These are phyloP conservation scores for Acronicta aceris DNA, from an alignment of 2,888 invertebrate genomes.

Conservation along the genomic window DNA sequence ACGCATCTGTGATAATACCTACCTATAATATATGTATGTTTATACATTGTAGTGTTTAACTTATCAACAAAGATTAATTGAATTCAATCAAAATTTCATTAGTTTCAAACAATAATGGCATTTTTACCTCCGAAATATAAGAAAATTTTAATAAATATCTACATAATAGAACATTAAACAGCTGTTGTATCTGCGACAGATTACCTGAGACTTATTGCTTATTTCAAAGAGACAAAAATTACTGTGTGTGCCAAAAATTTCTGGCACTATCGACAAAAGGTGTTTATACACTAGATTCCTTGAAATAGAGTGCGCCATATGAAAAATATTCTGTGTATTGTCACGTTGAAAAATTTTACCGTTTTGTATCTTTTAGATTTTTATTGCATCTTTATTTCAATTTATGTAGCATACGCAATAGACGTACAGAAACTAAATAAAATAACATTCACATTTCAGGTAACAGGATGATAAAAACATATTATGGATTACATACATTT, in stretches of 20 bases:
- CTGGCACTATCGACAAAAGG: conserved; percentile 58
- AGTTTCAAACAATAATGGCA: conserved; percentile 31
- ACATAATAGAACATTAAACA: conserved; percentile 47
- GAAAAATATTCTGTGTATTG: conserved; percentile 31
- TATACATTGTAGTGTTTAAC: too few relatives aligned
- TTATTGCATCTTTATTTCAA: neutral
- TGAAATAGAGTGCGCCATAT: conserved; percentile 35
- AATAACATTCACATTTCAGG: too few relatives aligned
- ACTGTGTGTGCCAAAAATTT: conserved; percentile 55
- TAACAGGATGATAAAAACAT: too few relatives aligned
- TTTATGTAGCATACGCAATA: too few relatives aligned
- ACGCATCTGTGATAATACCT: neutral
- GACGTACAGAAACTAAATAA: too few relatives aligned
- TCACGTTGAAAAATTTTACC: too few relatives aligned
- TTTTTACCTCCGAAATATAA: conserved; percentile 39
- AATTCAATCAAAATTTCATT: conserved; percentile 5
- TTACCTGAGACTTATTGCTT: conserved; percentile 63
- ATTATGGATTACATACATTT: too few relatives aligned
- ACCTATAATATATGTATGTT: too few relatives aligned
- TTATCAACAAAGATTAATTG: too few relatives aligned
- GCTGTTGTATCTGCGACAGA: conserved; percentile 58
- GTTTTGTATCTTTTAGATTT: too few relatives aligned
- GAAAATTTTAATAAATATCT: conserved; percentile 38
- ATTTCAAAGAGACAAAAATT: conserved; percentile 43
- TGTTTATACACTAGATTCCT: conserved; percentile 50